Percentiles rank a stretch among this genome's conserved stretches.
Evolutionary conservation across 2,113 vertebrate genomes (phyloP).

Genomic region (Pandion haliaetus): DNA sequence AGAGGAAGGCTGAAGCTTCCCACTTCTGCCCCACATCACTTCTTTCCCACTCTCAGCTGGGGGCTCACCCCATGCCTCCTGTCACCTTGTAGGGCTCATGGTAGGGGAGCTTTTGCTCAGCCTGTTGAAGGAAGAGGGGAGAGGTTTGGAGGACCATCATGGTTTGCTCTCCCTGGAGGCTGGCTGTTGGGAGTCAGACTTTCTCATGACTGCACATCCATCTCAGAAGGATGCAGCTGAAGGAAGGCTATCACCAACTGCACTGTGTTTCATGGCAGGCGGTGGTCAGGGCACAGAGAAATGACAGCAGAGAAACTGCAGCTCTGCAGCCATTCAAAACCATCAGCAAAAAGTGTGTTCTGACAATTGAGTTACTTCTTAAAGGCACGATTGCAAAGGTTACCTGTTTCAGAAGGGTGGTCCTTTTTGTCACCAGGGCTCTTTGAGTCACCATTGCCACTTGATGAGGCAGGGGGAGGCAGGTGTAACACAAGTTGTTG

Average conservation of each 20-base stretch:
- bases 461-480: not conserved
- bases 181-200: not conserved
- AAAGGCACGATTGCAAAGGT: not conserved
- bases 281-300: not conserved
- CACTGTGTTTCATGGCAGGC: not conserved
- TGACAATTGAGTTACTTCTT: not conserved
- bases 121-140: not conserved
- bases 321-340: not conserved
- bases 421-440: not conserved
- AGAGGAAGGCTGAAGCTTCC: not conserved
- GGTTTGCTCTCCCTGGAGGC: not conserved
- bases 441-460: not conserved
- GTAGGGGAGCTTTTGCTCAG: not conserved
- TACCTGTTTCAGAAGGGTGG: not conserved
- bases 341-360: not conserved
- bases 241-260: not conserved
- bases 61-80: not conserved
- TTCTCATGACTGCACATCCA: not conserved
- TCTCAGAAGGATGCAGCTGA: not conserved
- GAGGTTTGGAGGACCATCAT: not conserved
- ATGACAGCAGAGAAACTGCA: not conserved
- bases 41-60: not conserved
- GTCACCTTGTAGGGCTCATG: rapidly evolving
- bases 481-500: not conserved
- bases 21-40: rapidly evolving